Conservation (phyloP, 2,797 vertebrate genomes). For the Helarctos malayanus region DNA sequence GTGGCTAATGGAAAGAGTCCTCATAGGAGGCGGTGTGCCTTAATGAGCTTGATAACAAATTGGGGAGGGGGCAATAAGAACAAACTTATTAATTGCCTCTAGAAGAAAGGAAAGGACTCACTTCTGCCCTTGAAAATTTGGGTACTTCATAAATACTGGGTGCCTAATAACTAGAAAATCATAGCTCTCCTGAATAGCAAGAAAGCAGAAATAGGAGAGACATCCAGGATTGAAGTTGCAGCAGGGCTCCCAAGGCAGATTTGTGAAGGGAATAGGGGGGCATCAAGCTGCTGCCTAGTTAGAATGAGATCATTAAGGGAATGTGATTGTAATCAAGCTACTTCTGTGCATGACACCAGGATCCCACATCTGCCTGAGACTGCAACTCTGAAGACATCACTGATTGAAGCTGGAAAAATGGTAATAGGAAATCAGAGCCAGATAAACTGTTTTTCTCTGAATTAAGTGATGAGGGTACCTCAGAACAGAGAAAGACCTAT, state of each 20-base stretch:
- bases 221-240: background rate
- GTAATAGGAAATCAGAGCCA: conserved; percentile 51
- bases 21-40: background rate
- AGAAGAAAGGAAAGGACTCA: background rate
- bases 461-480: conserved; percentile 41
- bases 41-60: background rate
- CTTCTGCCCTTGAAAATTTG: background rate
- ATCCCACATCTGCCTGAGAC: conserved; percentile 77
- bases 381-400: conserved; percentile 69
- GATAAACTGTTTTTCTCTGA: conserved; percentile 53
- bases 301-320: conserved; percentile 75
- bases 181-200: conserved; percentile 27
- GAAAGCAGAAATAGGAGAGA: conserved; percentile 52
- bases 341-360: conserved; percentile 66
- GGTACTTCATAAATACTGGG: background rate
- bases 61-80: background rate
- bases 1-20: conserved; percentile 21
- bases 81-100: background rate
- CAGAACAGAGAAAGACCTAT: conserved; percentile 53
- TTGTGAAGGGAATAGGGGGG: conserved; percentile 29
- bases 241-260: background rate
- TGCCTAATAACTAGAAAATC: conserved; percentile 22
- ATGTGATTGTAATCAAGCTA: conserved; percentile 75
- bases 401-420: conserved; percentile 74
- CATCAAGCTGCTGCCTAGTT: conserved; percentile 46